These are phyloP conservation scores for Zingel zingel DNA, from an alignment of 2,113 vertebrate genomes.

Conservation along the genomic window DNA sequence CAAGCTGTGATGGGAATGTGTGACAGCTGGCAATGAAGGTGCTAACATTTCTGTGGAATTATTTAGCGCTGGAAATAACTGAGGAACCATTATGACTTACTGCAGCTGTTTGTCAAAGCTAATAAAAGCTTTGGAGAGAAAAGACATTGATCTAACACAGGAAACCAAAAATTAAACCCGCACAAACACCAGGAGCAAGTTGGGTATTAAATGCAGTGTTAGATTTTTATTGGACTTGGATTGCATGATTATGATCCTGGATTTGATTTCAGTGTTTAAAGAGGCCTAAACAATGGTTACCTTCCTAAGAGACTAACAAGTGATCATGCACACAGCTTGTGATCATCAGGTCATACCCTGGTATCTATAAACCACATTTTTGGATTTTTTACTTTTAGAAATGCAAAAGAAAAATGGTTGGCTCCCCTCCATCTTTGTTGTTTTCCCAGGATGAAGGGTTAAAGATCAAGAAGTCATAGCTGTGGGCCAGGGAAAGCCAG, in stretches of 20 bases:
- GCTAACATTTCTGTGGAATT: slow-evolving; percentile 26
- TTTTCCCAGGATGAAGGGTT: not conserved
- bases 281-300: not conserved
- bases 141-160: not conserved
- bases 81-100: slow-evolving; percentile 4
- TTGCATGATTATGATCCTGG: not conserved
- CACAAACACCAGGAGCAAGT: not conserved
- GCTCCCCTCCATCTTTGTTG: not conserved
- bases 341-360: not conserved
- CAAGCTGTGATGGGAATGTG: not conserved
- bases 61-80: slow-evolving; percentile 5
- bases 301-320: not conserved
- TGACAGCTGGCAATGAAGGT: slow-evolving; percentile 2
- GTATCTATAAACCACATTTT: not conserved
- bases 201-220: too few species aligned
- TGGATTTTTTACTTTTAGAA: not conserved
- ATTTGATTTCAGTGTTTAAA: not conserved
- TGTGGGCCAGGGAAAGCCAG: not conserved
- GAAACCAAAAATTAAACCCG: not conserved
- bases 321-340: not conserved
- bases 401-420: not conserved
- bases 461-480: slow-evolving; percentile 41
- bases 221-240: too few species aligned
- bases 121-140: not conserved
- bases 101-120: slow-evolving; percentile 21